Evolutionary conservation across 1,140 invertebrate genomes (phyloP), one percentile per base, ranked within the genome.

Genomic region (Euura lappo): DNA sequence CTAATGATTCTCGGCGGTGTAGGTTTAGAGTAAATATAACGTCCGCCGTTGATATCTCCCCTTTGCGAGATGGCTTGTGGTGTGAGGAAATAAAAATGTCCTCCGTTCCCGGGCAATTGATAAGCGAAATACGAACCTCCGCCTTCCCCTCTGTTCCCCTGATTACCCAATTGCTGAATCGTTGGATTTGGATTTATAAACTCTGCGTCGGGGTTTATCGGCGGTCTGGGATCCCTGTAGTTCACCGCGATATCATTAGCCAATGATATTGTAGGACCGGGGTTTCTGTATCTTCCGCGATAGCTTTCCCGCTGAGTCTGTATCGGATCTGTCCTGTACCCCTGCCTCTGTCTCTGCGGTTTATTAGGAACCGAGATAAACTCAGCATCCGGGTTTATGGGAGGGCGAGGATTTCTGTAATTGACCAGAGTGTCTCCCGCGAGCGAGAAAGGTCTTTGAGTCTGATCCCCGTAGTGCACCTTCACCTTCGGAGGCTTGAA

Each of bases 71-170:
- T 79, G 4, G 90, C 87, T 79, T 93, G 93, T 2, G 93, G 93
- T 60, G 93, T 93, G 51, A 94, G 83, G 87, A 94, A 94, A 81
- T 94, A 94, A 79, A 94, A 93, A 84, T 94, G 93, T 0, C 92
- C 92, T 51, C 90, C 89, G 67, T 90, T 88, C 0, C 92, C 93
- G 0, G 93, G 93, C 44, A 94, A 81, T 74, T 90, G 85, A 80
- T 93, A 94, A 0, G 92, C 91, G 72, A 93, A 91, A 74, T 91
- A 91, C 10, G 91, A 90, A 28, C 88, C 88, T 3, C 88, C 76
- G 28, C 28, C 28, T 28, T 28, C 28, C 28, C 67, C 87, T 79
- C 75, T 83, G 70, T 72, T 82, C 51, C 72, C 76, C 71, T 68
- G 28, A 42, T 44, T 28, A 8, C 66, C 8, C 28, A 10, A 42